These are phyloP conservation scores for Rhingia rostrata DNA, from an alignment of 2,888 invertebrate genomes.

Conservation along the genomic window DNA sequence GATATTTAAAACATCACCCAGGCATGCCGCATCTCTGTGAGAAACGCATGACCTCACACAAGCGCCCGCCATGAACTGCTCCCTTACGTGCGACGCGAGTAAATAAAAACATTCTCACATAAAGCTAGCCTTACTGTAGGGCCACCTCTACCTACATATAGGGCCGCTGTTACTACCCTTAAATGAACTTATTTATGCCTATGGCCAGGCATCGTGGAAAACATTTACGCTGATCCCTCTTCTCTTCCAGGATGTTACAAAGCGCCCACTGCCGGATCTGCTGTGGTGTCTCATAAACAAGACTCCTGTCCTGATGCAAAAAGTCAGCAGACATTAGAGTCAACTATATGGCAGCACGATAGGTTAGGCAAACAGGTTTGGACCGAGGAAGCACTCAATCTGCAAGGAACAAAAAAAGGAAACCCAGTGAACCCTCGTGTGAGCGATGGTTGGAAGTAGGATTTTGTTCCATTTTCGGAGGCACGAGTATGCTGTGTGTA, in stretches of 20 bases:
- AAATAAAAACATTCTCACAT: conserved; percentile 42
- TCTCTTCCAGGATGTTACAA: conserved; percentile 14
- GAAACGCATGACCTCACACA: conserved; percentile 32
- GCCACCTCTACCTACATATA: conserved; percentile 2
- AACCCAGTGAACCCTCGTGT: conserved; percentile 40
- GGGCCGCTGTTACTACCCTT: conserved; percentile 30
- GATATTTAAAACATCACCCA: conserved; percentile 56
- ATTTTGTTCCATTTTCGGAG: conserved; percentile 63
- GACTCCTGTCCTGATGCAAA: conserved; percentile 65
- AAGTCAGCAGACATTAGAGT: conserved; percentile 72
- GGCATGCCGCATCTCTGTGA: too few species aligned
- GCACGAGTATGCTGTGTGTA: conserved; percentile 26
- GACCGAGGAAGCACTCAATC: conserved; percentile 47
- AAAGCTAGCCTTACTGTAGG: conserved; percentile 30
- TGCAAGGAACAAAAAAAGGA: conserved; percentile 31
- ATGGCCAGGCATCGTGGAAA: conserved; percentile 57
- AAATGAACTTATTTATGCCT: conserved; percentile 72
- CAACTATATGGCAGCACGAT: conserved; percentile 68
- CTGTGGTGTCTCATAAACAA: conserved; percentile 68
- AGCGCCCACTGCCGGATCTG: conserved; percentile 20
- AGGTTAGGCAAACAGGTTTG: conserved; percentile 61
- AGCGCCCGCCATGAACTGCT: background rate
- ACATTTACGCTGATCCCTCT: conserved; percentile 54
- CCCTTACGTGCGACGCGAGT: conserved; percentile 12
- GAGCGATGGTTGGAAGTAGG: conserved; percentile 43